Base-by-base conservation (phyloP, 2,113 vertebrate species). In the Orycteropus afer region DNA sequence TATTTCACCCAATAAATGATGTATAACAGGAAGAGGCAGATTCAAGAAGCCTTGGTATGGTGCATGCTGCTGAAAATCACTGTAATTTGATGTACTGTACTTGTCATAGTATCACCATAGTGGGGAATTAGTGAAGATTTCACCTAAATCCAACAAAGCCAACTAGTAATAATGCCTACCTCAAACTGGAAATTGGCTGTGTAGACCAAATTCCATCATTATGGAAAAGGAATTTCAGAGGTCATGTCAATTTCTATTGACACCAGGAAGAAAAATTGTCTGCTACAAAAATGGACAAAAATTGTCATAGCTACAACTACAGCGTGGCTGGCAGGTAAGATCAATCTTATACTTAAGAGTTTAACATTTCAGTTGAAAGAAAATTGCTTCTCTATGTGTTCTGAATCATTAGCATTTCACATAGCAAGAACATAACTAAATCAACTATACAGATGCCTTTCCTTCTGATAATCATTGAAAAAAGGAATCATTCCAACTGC, bases 151-250 rank as follows among this genome's bases (percentile, higher is more conserved):
- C 7, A 57, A 61, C 42, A 89, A 83, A 85, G 73, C 7, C 45
- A 61, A 55, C 61, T n/a, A 23, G 47, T 9, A 74, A 3, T 45
- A 85, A 78, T 7, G 53, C 4, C 14, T 53, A 53, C 40, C 18
- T 53, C 3, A 55, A 83, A 82, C 2, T 57, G 47, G 55, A 84
- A 93, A 88, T 9, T 61, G 76, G 29, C 2, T 34, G 51, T 71
- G n/a, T 61, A 71, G 23, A 71, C 61, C 29, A n/a, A 95, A 77
- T 82, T 77, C 81, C 23, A 90, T 45, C 59, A 51, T 90, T 63
- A 82, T 73, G 61, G 22, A 37, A 84, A 84, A 96, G 5, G n/a
- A 71, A 80, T 86, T 95, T 91, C 49, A 88, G 45, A 86, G 55
- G 6, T 45, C 27, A 69, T 29, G 45, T 80, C n/a, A 79, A 91